A percentile compares a stretch with the other conserved stretches of the same genome.
Conservation (phyloP, 2,888 invertebrate species). For the Chirona hameri region DNA sequence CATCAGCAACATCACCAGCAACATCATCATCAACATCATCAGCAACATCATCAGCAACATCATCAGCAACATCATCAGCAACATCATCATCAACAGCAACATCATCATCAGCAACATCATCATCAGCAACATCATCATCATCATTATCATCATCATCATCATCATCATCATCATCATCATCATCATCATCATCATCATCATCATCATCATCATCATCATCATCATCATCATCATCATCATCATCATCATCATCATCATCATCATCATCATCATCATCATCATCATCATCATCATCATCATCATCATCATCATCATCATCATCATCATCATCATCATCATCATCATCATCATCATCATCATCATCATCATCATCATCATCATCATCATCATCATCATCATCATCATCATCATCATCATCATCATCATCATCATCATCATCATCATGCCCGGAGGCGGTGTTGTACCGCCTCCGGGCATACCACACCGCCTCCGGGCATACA, state of each 20-base stretch:
- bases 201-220: constrained; percentile 22
- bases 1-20: too few species aligned
- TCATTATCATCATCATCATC: constrained; percentile 22
- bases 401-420: constrained; percentile 22
- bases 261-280: constrained; percentile 11
- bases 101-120: too few species aligned
- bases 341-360: constrained; percentile 22
- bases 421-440: not conserved
- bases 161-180: constrained; percentile 12
- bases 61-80: too few species aligned
- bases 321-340: constrained; percentile 22
- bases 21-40: too few species aligned
- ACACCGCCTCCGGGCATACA: too few species aligned
- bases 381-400: constrained; percentile 22
- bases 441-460: not conserved
- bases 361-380: constrained; percentile 22
- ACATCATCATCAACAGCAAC: too few species aligned
- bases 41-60: too few species aligned
- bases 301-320: constrained; percentile 22
- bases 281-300: constrained; percentile 22
- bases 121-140: too few species aligned
- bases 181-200: not conserved
- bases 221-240: constrained; percentile 22
- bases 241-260: not conserved
- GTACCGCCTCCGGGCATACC: too few species aligned